Base-by-base conservation (phyloP, 2,888 invertebrate species). In the Napeogenes inachia region DNA sequence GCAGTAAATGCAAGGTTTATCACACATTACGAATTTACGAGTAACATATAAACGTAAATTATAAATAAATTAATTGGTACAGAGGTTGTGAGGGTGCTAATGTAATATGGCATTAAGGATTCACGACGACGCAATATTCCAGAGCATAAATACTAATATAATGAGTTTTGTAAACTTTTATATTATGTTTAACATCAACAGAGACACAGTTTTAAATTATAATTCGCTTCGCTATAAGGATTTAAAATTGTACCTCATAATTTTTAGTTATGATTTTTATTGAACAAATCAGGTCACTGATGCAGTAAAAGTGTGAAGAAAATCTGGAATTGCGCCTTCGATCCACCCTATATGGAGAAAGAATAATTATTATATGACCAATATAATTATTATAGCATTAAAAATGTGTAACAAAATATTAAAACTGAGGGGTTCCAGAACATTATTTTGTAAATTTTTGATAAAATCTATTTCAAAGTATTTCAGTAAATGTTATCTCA, bases 251-350 rank as follows among this genome's bases (percentile, higher is more conserved):
- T 73, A 73, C 73, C 73, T 73, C 71, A 69, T 66, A 50, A 35
- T 50, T 66, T 67, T 61, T 65, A 47, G 35, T 63, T 67, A 67
- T 54, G 55, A 61, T 70, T 62, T 69, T 61, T 59, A 61, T 21
- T 62, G 54, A 68, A 69, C 57, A 67, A 69, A 73, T 80, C 80
- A 80, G 73, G 81, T 79, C 73, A 82, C 79, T 73, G 78, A 75
- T 70, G 80, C 72, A 70, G 78, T 77, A 79, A 73, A 76, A 70
- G 71, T 74, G 74, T 72, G 78, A 60, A 71, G 77, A 74, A 73
- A 78, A 73, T 75, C 81, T 80, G 82, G 84, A 82, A 86, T 88
- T 88, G 88, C 88, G 88, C 87, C 87, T 71, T 79, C 87, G 86
- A 79, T 83, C 85, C 87, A 78, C 80, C 88, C 87, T 89, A 86